Base-by-base conservation (phyloP, 2,888 invertebrate genomes). In the Vannuccia rotundouncinata region DNA sequence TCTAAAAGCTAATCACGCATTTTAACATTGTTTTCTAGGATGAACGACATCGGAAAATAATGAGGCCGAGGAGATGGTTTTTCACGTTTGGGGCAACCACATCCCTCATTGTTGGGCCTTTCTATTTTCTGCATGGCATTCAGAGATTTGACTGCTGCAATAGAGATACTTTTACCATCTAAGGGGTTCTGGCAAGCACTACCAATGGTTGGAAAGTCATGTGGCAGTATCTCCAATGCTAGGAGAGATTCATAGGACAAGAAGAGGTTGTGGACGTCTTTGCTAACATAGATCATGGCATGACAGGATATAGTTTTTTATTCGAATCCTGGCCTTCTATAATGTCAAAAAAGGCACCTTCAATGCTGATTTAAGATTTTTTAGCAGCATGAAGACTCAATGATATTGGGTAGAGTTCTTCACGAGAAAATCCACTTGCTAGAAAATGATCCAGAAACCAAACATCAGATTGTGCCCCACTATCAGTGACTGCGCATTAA, bases 21-120 rank as follows among this genome's bases (percentile, higher is more conserved):
- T n/a, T 73, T n/a, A 27, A 25, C 73, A 73, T 73, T 73, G n/a
- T 73, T 73, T 73, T 73, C 73, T n/a, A n/a, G 73, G 22, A 27
- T 25, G 27, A 5, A 73, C 22, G 27, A 10, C 22, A 73, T 25
- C 73, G 73, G 73, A 73, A 73, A n/a, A 27, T 5, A n/a, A 27
- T n/a, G 27, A 25, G 22, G 73, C 22, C 22, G 73, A 10, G 22
- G 22, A 10, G 73, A 27, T 73, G 73, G 73, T 73, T n/a, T n/a
- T 27, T 73, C 22, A 5, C 27, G 73, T 73, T 73, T 73, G 10
- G 73, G 73, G 27, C 73, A 73, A 73, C 27, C 22, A 73, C 45
- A 45, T 45, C 45, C 45, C 45, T 45, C 45, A 45, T 45, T 45
- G 45, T 45, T 45, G 45, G 45, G 45, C 45, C 45, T 45, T 45